A percentile compares a stretch with the other conserved stretches of the same genome.
Evolutionary conservation across 2,888 invertebrate genomes (phyloP).

Genomic region (Agrilus cyanescens): DNA sequence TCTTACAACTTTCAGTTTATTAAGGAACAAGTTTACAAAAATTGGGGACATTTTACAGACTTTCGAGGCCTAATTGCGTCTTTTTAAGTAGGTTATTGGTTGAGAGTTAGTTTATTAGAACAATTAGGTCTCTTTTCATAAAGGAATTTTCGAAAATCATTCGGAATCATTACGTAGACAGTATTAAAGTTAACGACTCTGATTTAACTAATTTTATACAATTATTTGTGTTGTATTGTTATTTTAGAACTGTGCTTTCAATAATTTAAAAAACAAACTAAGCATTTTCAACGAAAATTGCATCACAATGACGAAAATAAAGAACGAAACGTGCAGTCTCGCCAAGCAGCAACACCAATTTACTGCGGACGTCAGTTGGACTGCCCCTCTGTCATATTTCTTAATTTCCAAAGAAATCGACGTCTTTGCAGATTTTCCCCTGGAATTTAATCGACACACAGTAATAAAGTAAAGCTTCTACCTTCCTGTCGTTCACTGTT

Average conservation of each 20-base stretch:
- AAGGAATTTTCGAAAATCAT: too few species aligned
- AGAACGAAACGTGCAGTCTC: conserved; percentile 6
- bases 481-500: neutral
- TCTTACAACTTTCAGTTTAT: too few species aligned
- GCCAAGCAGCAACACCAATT: conserved; percentile 9
- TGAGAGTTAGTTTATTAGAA: too few species aligned
- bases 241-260: neutral
- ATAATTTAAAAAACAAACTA: conserved; percentile 6
- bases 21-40: too few species aligned
- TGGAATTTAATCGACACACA: conserved; percentile 10
- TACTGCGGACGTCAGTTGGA: conserved; percentile 10
- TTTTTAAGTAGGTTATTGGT: too few species aligned
- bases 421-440: conserved; percentile 10
- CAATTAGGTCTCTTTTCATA: too few species aligned
- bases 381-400: conserved; percentile 3
- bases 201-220: too few species aligned
- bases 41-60: too few species aligned
- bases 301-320: conserved; percentile 2
- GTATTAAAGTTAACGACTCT: too few species aligned
- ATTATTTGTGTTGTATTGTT: too few species aligned
- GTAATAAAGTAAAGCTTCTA: neutral
- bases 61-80: too few species aligned
- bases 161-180: too few species aligned
- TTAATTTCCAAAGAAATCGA: conserved; percentile 7
- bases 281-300: conserved; percentile 6